These are phyloP conservation scores for Aphelenchoides avenae DNA, from an alignment of 1,140 invertebrate genomes.

Conservation along the genomic window DNA sequence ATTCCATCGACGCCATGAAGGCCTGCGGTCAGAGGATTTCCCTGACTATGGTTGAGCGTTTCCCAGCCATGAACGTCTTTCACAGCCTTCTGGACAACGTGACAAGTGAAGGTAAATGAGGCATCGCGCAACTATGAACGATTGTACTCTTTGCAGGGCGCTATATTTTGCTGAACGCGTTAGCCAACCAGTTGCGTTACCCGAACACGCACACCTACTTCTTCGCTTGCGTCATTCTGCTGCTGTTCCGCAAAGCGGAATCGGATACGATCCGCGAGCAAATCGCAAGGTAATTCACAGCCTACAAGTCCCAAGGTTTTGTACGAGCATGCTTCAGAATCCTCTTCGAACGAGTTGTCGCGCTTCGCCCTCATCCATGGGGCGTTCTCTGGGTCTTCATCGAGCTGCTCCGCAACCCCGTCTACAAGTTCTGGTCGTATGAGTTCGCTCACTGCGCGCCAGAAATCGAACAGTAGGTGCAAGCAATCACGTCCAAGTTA, in stretches of 20 bases:
- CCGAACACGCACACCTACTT: conserved; percentile 86
- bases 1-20: conserved; percentile 73
- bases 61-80: conserved; percentile 98
- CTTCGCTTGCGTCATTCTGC: neutral
- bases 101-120: conserved; percentile 77
- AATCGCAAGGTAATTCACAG: conserved; percentile 64
- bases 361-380: conserved; percentile 97
- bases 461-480: conserved; percentile 65
- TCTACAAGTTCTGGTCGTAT: conserved; percentile 96
- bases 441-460: conserved; percentile 97
- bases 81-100: conserved; percentile 94
- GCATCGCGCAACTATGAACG: neutral
- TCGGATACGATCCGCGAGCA: conserved; percentile 86
- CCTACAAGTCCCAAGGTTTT: neutral
- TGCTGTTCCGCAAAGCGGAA: conserved; percentile 71
- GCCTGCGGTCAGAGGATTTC: conserved; percentile 73
- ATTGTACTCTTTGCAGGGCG: conserved; percentile 52
- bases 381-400: conserved; percentile 96
- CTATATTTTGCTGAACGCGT: conserved; percentile 93
- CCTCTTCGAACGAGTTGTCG: conserved; percentile 89
- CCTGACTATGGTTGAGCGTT: conserved; percentile 86
- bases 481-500: too few relatives aligned
- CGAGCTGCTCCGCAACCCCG: conserved; percentile 94
- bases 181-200: conserved; percentile 94
- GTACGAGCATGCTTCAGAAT: conserved; percentile 67